Evolutionary conservation across 2,797 vertebrate genomes (phyloP), one percentile per base, ranked within the genome.

Genomic region (Balearica regulorum): DNA sequence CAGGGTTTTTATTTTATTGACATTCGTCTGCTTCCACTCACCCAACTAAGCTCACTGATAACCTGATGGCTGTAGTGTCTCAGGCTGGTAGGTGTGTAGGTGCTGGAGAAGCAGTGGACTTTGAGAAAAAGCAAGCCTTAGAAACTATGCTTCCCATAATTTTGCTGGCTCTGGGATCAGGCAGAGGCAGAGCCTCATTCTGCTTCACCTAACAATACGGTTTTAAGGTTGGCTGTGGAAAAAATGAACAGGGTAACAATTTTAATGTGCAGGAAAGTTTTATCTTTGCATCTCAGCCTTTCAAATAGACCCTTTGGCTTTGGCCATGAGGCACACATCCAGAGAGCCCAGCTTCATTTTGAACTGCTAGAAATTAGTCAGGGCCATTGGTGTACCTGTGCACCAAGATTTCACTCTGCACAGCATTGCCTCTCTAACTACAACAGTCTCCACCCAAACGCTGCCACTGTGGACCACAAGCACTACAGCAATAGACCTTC

Each of bases 391-490:
- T 31, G 26, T 37, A 68, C 20, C 28, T 48, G 11, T 41, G 75
- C 22, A 76, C 28, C 31, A 78, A 9, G 20, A 72, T 4, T 28
- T 70, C 51, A 15, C 6, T 64, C 49, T 35, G n/a, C 87, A 16
- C 3, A 1, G 13, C 39, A 51, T 19, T 0, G 0, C 5, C 39
- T 87, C 48, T 65, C 37, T 73, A 72, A 51, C 33, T 54, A 33
- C 26, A 43, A 26, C 33, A 41, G 35, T 31, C 8, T 44, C 41
- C n/a, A 48, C 11, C 22, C 35, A 62, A 66, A 48, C 0, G 0
- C 48, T 71, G 61, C 54, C 72, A 43, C 39, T 28, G 28, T 60
- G 92, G 68, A 66, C 15, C 55, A 39, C 18, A 22, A 92, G 68
- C 14, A 33, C 33, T 37, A 43, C n/a, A 89, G 66, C 37, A 68